Base-by-base conservation (phyloP, 2,797 vertebrate species). In the Crocidura indochinensis region DNA sequence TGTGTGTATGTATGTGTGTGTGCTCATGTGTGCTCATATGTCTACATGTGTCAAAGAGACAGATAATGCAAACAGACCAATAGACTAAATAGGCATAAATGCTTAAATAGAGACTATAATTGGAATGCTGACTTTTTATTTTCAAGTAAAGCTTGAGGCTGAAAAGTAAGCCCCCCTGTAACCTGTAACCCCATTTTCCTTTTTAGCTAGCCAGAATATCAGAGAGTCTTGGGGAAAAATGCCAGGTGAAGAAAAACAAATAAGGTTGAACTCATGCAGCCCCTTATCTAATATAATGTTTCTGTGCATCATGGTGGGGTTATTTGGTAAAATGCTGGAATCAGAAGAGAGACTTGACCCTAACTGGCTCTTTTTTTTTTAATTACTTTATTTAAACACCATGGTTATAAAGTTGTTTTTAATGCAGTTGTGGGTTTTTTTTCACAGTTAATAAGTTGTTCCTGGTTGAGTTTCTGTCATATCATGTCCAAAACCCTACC, bases 71-170 rank as follows among this genome's bases (percentile, higher is more conserved):
- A 68, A 26, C 56, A 47, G 95, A 26, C n/a, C n/a, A n/a, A n/a
- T n/a, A n/a, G n/a, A n/a, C n/a, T n/a, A n/a, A n/a, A n/a, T n/a
- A n/a, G n/a, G n/a, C n/a, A n/a, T n/a, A 65, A 79, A 44, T 31
- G 91, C 94, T 64, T 65, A 74, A 72, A n/a, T 79, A 74, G 46
- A 22, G 79, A 15, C 65, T 17, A 15, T 38, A 46, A 38, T 29
- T 91, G 31, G 12, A 90, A 73, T n/a, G 83, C 82, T 95, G 27
- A 46, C 24, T n/a, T n/a, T n/a, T n/a, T n/a, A n/a, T n/a, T n/a
- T n/a, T n/a, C n/a, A n/a, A n/a, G 68, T 81, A 67, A 91, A 86
- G 56, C 29, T n/a, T 88, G 88, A 93, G 22, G 74, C 82, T 82
- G 75, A 90, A 73, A 73, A 95, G 82, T 84, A 3, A 31, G 69